phyloP scores from a whole-genome alignment of 2,888 invertebrate species.

The Scrobipalpa costella region DNA sequence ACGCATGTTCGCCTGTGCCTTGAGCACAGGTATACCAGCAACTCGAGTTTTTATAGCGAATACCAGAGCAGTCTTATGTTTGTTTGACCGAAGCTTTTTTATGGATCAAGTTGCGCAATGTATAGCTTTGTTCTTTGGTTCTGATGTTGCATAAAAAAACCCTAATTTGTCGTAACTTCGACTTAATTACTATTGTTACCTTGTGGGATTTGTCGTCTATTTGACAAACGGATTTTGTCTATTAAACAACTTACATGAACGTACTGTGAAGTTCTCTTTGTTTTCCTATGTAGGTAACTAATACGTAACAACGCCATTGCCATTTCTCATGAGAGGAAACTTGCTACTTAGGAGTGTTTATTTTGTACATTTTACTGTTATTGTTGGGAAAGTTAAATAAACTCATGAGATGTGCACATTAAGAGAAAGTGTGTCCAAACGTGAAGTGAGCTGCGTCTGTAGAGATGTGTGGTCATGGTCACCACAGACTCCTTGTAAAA shows the following conservation, averaged over 20 bases:
- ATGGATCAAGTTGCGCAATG: slow-evolving; percentile 7
- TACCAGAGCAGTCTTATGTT: neutral
- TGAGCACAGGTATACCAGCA: slow-evolving; percentile 1
- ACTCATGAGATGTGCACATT: slow-evolving; percentile 43
- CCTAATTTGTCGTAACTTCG: slow-evolving; percentile 19
- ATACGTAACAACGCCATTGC: slow-evolving; percentile 13
- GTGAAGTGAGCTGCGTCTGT: slow-evolving; percentile 41
- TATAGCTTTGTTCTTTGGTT: slow-evolving; percentile 19
- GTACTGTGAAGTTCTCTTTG: neutral
- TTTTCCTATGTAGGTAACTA: neutral
- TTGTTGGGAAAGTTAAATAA: slow-evolving; percentile 37
- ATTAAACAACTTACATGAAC: neutral
- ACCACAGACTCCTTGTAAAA: neutral
- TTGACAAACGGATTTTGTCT: neutral
- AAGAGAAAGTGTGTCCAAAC: slow-evolving; percentile 59
- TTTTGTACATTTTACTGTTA: slow-evolving; percentile 19
- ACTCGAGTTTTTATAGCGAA: slow-evolving; percentile 1
- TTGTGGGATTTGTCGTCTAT: slow-evolving; percentile 21
- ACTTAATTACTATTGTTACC: slow-evolving; percentile 14
- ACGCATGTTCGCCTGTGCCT: neutral
- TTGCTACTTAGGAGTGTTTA: neutral
- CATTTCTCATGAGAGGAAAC: neutral
- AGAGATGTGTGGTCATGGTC: slow-evolving; percentile 32
- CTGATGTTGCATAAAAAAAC: slow-evolving; percentile 17
- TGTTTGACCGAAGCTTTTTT: slow-evolving; percentile 12